Evolutionary conservation across 2,797 vertebrate genomes (phyloP), one percentile per base, ranked within the genome.

Genomic region (Decapterus maruadsi): DNA sequence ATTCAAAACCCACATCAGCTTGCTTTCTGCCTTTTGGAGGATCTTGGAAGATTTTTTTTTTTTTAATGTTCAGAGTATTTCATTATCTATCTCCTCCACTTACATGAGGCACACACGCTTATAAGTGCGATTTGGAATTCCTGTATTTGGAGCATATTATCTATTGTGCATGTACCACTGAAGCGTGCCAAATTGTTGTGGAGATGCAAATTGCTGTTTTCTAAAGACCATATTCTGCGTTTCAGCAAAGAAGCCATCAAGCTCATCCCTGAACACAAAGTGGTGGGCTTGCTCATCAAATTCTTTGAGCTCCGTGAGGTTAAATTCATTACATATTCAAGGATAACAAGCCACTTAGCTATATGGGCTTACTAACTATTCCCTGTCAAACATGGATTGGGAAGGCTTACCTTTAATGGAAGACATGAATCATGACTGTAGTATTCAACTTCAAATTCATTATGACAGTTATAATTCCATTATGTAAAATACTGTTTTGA

Each of bases 251-350:
- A 29, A 67, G 48, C 61, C 73, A 75, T 82, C 64, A 64, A 82
- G 68, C 40, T 68, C 51, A 83, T 74, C 55, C 76, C 60, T 26
- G 68, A 86, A 70, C 78, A 81, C 73, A 50, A 68, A 70, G 67
- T 54, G 48, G 54, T 84, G 43, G 65, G 81, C 87, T 80, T 68
- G 79, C 85, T 91, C 87, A 89, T 87, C 85, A 82, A n/a, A 76
- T 83, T 85, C 60, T 85, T 63, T 71, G 54, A 78, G 75, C 76
- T 83, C 46, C 14, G 40, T 74, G 74, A 87, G 71, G 88, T 84
- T 83, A 78, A 85, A 78, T 68, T 74, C 65, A 77, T 90, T 80
- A 86, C 59, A 77, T 84, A 85, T 90, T 88, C 79, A 78, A 84
- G 66, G 81, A 88, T 88, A 91, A 90, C 83, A 85, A 86, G 64